Evolutionary conservation across 1,140 invertebrate genomes (phyloP).

Genomic region (Caerostris darwini): DNA sequence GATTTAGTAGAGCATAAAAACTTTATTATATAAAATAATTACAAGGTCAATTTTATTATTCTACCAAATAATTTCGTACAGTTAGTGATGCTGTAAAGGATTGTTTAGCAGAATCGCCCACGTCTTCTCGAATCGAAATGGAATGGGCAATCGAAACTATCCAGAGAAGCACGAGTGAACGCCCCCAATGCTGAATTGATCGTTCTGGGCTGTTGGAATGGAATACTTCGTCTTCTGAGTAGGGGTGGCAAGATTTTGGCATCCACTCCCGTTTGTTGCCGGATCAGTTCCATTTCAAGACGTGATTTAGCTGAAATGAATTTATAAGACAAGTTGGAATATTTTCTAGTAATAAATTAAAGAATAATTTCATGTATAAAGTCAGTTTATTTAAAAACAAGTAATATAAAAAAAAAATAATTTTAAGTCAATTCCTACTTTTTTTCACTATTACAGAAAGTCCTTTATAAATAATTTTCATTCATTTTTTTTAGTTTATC

Average conservation of each 20-base stretch:
- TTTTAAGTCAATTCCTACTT: no score
- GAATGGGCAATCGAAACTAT: conserved; percentile 66
- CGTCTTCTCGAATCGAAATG: conserved; percentile 40
- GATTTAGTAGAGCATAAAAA: background rate
- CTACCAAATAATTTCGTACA: background rate
- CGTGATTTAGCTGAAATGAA: conserved; percentile 43
- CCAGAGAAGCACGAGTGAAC: conserved; percentile 47
- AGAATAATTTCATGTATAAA: no score
- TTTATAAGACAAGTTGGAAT: no score
- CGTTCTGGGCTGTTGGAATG: background rate
- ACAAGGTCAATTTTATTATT: background rate
- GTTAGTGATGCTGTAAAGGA: background rate
- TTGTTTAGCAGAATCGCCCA: conserved; percentile 10
- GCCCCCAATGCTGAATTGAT: background rate
- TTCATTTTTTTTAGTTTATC: no score
- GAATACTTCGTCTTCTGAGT: conserved; percentile 29
- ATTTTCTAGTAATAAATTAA: no score
- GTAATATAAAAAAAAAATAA: no score
- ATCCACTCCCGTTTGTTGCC: conserved; percentile 1
- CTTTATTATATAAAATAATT: conserved; percentile 15
- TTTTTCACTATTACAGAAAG: no score
- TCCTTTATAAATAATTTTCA: no score
- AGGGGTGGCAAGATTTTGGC: background rate
- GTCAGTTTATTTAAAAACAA: no score
- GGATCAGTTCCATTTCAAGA: conserved; percentile 54